phyloP scores from a whole-genome alignment of 2,888 invertebrate genomes.

The Ditylenchus weischeri region DNA sequence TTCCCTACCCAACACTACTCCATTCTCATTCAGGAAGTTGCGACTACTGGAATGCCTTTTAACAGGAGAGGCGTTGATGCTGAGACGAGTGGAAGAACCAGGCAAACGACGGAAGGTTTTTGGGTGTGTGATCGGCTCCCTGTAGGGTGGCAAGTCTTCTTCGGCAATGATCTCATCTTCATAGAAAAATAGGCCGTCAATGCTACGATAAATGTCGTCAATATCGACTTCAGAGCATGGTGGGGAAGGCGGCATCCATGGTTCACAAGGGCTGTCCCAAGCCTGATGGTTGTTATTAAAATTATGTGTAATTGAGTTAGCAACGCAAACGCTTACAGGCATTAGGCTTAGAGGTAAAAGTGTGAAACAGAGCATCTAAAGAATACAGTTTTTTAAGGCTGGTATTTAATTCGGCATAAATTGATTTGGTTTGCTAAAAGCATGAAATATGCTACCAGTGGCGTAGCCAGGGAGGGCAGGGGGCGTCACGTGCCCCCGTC shows the following conservation, averaged over 20 bases:
- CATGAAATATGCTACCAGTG: too few relatives aligned
- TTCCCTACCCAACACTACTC: not conserved
- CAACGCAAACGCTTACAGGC: too few relatives aligned
- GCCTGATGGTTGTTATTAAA: too few relatives aligned
- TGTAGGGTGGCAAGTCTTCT: conserved; percentile 14
- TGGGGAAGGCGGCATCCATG: conserved; percentile 95
- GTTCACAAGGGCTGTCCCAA: conserved; percentile 11
- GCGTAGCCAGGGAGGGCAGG: too few relatives aligned
- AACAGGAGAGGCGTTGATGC: not conserved
- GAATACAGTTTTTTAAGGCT: too few relatives aligned
- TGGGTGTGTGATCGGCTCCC: not conserved
- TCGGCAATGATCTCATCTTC: conserved; percentile 18
- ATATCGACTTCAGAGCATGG: conserved; percentile 73
- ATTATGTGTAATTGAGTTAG: too few relatives aligned
- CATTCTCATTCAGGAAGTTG: not conserved
- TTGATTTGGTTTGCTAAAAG: too few relatives aligned
- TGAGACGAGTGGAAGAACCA: not conserved
- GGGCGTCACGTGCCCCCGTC: too few relatives aligned
- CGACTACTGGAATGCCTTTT: not conserved
- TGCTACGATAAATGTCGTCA: not conserved
- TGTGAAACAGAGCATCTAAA: too few relatives aligned
- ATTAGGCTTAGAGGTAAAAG: too few relatives aligned
- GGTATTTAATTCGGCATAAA: not conserved
- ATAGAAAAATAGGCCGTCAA: conserved; percentile 4
- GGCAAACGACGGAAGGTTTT: not conserved